Evolutionary conservation across 2,888 invertebrate genomes (phyloP).

Genomic region (Rhamphomyia laevipes): DNA sequence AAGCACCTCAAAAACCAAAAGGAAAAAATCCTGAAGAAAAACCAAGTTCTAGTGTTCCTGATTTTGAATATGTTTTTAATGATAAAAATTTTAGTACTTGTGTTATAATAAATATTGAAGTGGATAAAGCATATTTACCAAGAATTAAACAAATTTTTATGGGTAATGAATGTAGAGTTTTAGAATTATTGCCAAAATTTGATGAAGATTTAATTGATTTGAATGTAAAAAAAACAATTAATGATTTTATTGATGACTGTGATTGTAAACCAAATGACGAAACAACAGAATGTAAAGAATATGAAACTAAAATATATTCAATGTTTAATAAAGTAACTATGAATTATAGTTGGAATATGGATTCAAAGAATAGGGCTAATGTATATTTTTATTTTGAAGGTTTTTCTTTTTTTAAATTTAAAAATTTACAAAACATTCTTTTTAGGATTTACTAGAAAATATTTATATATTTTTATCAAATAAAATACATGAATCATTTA

Average conservation of each 20-base stretch:
- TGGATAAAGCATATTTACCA: constrained; percentile 1
- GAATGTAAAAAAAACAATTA: background rate
- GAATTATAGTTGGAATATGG: too few species aligned
- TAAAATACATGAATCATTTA: constrained; percentile 1
- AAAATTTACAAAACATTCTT: background rate
- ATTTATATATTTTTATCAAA: constrained; percentile 8
- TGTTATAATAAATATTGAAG: background rate
- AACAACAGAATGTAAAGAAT: background rate
- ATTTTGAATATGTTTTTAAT: background rate
- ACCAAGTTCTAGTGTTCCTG: too few species aligned
- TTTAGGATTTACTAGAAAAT: constrained; percentile 4
- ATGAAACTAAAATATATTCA: background rate
- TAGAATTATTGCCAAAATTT: background rate
- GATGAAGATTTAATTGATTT: background rate
- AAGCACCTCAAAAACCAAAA: too few species aligned
- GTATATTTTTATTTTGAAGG: background rate
- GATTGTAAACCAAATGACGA: background rate
- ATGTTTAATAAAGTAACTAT: too few species aligned
- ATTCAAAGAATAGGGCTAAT: background rate
- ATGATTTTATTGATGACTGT: too few species aligned
- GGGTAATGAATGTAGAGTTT: background rate
- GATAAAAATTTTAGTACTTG: constrained; percentile 5
- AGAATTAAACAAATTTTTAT: background rate
- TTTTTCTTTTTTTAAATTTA: background rate
- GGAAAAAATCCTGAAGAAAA: too few species aligned